phyloP scores from a whole-genome alignment of 1,140 invertebrate genomes.

The Drosophila kanapiae region DNA sequence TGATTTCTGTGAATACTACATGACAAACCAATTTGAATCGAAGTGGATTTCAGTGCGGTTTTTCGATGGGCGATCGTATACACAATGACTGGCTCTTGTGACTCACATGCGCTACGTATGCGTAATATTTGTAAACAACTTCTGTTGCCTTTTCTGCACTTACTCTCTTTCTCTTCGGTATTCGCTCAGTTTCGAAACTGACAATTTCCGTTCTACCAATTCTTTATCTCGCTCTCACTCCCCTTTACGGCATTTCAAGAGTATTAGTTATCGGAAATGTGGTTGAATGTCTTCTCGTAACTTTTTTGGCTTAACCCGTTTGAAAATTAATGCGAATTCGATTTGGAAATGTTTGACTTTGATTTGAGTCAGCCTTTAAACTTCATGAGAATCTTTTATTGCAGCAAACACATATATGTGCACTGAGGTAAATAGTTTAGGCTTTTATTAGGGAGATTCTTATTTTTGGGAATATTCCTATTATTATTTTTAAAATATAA shows the following conservation, averaged over 20 bases:
- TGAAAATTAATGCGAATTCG: slow-evolving; percentile 75
- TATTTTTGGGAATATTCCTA: neutral
- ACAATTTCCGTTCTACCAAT: slow-evolving; percentile 38
- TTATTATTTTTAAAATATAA: neutral
- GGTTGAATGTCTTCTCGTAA: slow-evolving; percentile 41
- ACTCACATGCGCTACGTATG: slow-evolving; percentile 60
- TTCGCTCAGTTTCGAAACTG: neutral
- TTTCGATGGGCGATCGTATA: slow-evolving; percentile 4
- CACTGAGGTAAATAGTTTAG: slow-evolving; percentile 4
- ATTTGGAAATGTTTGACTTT: slow-evolving; percentile 65
- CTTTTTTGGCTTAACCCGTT: slow-evolving; percentile 60
- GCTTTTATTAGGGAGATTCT: too few relatives aligned
- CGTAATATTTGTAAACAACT: slow-evolving; percentile 56
- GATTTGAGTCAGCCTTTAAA: slow-evolving; percentile 66
- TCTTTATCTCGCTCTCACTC: slow-evolving; percentile 45
- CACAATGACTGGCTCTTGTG: slow-evolving; percentile 45
- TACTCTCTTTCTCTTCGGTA: slow-evolving; percentile 1
- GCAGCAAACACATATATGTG: neutral
- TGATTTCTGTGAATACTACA: slow-evolving; percentile 25
- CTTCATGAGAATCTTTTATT: slow-evolving; percentile 60
- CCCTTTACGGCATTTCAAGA: slow-evolving; percentile 53
- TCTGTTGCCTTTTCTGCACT: slow-evolving; percentile 1
- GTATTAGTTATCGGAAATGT: slow-evolving; percentile 68
- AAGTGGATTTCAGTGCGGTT: slow-evolving; percentile 9
- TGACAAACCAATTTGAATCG: slow-evolving; percentile 30